A percentile compares a stretch with the other conserved stretches of the same genome.
Evolutionary conservation across 2,888 invertebrate species (phyloP).

Genomic region (Morpho helenor): DNA sequence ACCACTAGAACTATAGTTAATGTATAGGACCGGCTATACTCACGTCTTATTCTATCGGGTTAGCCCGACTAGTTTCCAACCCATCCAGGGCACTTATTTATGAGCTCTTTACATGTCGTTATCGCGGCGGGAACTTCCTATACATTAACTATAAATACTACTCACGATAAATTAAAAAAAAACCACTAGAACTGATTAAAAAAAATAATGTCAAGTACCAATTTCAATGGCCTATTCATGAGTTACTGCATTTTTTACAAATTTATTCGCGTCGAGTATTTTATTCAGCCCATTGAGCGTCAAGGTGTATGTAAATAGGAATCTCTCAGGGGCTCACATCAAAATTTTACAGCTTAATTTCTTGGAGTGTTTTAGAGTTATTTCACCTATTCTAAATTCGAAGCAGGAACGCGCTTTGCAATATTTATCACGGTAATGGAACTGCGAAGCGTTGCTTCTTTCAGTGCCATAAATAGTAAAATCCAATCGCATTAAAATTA

Average conservation of each 20-base stretch:
- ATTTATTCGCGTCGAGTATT: slow-evolving; percentile 21
- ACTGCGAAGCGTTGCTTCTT: not conserved
- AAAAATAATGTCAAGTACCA: slow-evolving; percentile 5
- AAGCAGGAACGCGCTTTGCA: not conserved
- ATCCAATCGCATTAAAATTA: too few relatives aligned
- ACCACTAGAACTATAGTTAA: too few relatives aligned
- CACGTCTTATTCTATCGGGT: too few relatives aligned
- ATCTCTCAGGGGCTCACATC: slow-evolving; percentile 2
- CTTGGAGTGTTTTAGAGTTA: slow-evolving; percentile 4
- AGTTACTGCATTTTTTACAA: slow-evolving; percentile 14
- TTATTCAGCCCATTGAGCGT: slow-evolving; percentile 14
- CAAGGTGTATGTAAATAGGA: slow-evolving; percentile 22
- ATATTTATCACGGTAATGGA: slow-evolving; percentile 1
- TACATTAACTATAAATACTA: too few relatives aligned
- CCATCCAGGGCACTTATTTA: too few relatives aligned
- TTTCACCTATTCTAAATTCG: slow-evolving; percentile 1
- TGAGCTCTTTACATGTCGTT: too few relatives aligned
- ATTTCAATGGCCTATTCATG: slow-evolving; percentile 1
- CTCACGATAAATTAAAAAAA: not conserved
- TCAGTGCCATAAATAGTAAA: too few relatives aligned
- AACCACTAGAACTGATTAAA: not conserved
- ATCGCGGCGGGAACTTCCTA: too few relatives aligned
- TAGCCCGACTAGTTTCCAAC: too few relatives aligned
- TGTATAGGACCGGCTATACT: too few relatives aligned
- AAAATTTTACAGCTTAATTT: slow-evolving; percentile 11